These are phyloP conservation scores for Liasis olivaceus DNA, from an alignment of 2,797 vertebrate species.

Conservation along the genomic window DNA sequence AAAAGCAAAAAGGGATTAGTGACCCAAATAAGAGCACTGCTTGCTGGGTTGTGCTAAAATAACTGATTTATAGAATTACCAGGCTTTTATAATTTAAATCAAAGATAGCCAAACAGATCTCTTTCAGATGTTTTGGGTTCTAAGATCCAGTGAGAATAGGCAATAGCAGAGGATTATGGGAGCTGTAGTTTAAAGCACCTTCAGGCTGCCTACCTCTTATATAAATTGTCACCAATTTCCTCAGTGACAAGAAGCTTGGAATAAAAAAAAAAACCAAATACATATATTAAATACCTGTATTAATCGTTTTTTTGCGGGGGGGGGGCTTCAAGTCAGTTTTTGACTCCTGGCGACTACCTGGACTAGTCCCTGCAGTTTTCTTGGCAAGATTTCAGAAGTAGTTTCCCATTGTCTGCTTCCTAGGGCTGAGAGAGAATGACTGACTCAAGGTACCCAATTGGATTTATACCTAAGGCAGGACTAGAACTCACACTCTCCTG, in stretches of 20 bases:
- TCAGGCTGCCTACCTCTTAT: neutral
- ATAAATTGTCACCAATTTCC: neutral
- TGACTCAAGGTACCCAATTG: too few relatives aligned
- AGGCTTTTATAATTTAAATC: neutral
- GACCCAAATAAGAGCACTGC: neutral
- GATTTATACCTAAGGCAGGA: too few relatives aligned
- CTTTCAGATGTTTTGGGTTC: neutral
- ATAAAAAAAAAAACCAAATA: neutral
- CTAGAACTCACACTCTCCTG: neutral
- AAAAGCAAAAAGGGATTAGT: neutral
- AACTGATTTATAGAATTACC: neutral
- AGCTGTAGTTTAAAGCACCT: neutral
- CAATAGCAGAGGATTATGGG: neutral
- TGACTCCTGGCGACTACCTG: too few relatives aligned
- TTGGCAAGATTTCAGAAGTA: neutral
- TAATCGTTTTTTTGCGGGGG: too few relatives aligned
- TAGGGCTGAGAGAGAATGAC: too few relatives aligned
- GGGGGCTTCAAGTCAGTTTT: too few relatives aligned
- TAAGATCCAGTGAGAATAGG: neutral
- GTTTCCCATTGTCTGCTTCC: neutral
- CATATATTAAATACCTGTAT: neutral
- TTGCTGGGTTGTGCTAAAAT: neutral
- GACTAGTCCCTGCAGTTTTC: too few relatives aligned
- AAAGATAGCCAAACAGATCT: neutral
- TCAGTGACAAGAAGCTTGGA: neutral